These are phyloP conservation scores for Dicentrarchus labrax DNA, from an alignment of 2,113 vertebrate genomes.

Conservation along the genomic window DNA sequence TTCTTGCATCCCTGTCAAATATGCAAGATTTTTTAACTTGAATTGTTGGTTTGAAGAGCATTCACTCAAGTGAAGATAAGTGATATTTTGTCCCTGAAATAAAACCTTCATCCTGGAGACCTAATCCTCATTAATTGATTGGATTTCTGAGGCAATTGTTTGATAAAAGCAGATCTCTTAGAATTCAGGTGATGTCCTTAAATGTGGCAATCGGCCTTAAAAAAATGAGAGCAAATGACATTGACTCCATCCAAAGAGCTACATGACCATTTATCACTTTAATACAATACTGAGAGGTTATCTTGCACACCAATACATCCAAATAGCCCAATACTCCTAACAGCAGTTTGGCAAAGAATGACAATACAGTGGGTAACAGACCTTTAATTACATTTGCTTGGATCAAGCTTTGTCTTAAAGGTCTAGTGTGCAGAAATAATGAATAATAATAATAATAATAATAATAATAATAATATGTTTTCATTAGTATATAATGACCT, in stretches of 20 bases:
- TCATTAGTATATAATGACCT: too few species aligned
- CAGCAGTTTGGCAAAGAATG: background rate
- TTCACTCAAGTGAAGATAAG: background rate
- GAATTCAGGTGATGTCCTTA: background rate
- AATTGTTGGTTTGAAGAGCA: background rate
- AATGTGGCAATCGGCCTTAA: background rate
- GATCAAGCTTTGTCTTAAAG: background rate
- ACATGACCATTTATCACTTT: background rate
- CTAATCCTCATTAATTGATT: constrained; percentile 23
- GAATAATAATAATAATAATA: too few species aligned
- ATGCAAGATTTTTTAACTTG: background rate
- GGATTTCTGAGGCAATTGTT: background rate
- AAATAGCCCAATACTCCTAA: too few species aligned
- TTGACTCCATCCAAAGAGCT: constrained; percentile 14
- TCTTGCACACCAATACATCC: background rate
- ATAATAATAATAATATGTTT: too few species aligned
- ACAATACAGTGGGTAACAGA: background rate
- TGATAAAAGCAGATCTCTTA: constrained; percentile 3
- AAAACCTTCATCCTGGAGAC: background rate
- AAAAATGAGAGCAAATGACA: constrained; percentile 3
- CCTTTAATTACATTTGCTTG: background rate
- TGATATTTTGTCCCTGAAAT: background rate
- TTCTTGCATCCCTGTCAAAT: background rate
- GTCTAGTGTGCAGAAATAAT: too few species aligned
- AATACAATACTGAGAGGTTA: constrained; percentile 7